phyloP scores from a whole-genome alignment of 2,797 vertebrate genomes.

The Staurois parvus region DNA sequence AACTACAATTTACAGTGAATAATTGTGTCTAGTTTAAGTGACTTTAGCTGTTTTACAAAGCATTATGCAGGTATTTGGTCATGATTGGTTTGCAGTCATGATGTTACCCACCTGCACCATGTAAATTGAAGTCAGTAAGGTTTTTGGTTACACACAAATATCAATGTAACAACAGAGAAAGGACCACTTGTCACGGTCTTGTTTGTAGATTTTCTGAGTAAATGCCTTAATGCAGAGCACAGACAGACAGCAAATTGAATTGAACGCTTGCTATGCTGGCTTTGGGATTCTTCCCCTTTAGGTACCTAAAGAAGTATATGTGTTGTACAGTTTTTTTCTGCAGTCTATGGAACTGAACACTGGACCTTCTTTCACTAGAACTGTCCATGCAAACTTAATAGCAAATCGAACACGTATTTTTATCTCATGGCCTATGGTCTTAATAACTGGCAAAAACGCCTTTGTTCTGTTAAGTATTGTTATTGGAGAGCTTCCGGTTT shows the following conservation, averaged over 20 bases:
- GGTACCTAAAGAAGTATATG: background rate
- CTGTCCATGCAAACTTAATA: background rate
- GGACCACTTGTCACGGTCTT: slow-evolving; percentile 4
- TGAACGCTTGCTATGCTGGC: background rate
- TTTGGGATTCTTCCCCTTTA: slow-evolving; percentile 21
- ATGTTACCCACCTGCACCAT: background rate
- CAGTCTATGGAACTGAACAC: background rate
- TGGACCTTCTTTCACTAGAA: slow-evolving; percentile 5
- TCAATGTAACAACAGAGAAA: slow-evolving; percentile 27
- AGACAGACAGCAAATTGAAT: slow-evolving; percentile 29
- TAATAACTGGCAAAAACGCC: slow-evolving; percentile 15
- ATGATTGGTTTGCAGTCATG: slow-evolving; percentile 13
- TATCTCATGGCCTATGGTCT: slow-evolving; percentile 25
- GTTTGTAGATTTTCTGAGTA: slow-evolving; percentile 32
- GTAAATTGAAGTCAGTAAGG: background rate
- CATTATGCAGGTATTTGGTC: background rate
- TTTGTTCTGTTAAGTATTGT: slow-evolving; percentile 36
- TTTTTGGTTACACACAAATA: slow-evolving; percentile 19
- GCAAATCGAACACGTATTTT: slow-evolving; percentile 6
- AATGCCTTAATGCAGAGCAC: slow-evolving; percentile 38
- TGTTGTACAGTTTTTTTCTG: slow-evolving; percentile 22
- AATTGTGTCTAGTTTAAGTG: background rate
- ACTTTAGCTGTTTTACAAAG: background rate
- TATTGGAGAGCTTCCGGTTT: slow-evolving; percentile 45
- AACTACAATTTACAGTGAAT: background rate